These are phyloP conservation scores for Decapterus maruadsi DNA, from an alignment of 2,797 vertebrate species.

Conservation along the genomic window DNA sequence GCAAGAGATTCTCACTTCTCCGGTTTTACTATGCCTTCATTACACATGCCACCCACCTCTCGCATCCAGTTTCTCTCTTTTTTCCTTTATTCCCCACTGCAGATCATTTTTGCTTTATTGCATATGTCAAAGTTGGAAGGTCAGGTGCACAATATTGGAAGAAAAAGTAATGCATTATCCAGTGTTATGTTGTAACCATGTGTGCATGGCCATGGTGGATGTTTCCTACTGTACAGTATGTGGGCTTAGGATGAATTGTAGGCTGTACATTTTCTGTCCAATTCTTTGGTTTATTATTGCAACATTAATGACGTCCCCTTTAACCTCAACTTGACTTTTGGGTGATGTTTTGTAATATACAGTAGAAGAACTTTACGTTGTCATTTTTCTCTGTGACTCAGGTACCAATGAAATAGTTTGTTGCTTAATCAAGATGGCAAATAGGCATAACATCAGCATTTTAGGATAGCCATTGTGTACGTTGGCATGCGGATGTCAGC, in stretches of 20 bases:
- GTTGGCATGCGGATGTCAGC: neutral
- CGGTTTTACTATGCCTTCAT: neutral
- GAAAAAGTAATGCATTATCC: neutral
- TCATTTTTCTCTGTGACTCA: neutral
- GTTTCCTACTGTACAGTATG: too few relatives aligned
- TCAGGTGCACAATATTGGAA: neutral
- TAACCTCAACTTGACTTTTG: neutral
- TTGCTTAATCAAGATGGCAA: neutral
- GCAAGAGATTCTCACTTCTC: conserved; percentile 1
- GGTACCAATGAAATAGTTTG: neutral
- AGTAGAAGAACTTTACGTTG: neutral
- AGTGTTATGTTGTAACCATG: neutral
- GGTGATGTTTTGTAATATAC: neutral
- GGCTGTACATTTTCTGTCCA: too few relatives aligned
- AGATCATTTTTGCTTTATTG: neutral
- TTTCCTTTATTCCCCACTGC: neutral
- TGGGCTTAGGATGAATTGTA: too few relatives aligned
- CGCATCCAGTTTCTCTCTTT: neutral
- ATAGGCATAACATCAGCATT: neutral
- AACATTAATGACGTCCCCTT: neutral
- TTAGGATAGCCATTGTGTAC: neutral
- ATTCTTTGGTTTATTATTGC: neutral
- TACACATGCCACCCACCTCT: conserved; percentile 1
- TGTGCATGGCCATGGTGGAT: neutral
- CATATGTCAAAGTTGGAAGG: neutral